These are phyloP conservation scores for Gasteruption jaculator DNA, from an alignment of 2,888 invertebrate species.

Conservation along the genomic window DNA sequence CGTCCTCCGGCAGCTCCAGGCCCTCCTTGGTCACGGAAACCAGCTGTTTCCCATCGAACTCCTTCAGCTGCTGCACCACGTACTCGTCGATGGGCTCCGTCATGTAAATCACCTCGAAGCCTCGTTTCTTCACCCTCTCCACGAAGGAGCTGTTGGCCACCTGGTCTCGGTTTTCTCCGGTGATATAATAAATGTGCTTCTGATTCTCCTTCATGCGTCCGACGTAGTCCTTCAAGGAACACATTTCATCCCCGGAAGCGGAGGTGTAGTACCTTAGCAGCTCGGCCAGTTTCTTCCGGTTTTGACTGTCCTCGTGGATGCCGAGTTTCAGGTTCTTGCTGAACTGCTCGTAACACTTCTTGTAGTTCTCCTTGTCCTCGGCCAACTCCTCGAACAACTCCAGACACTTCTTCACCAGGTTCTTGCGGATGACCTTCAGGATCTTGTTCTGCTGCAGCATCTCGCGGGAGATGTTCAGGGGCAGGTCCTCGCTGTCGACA, in stretches of 20 bases:
- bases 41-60: constrained; percentile 93
- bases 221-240: constrained; percentile 93
- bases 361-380: constrained; percentile 96
- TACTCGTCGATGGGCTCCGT: constrained; percentile 99
- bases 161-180: constrained; percentile 89
- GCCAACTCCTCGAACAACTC: constrained; percentile 94
- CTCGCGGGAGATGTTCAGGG: constrained; percentile 97
- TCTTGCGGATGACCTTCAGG: constrained; percentile 97
- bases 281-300: constrained; percentile 83
- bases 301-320: constrained; percentile 95
- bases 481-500: constrained; percentile 97
- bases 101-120: constrained; percentile 98
- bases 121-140: constrained; percentile 96
- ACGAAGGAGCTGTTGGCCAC: constrained; percentile 97
- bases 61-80: constrained; percentile 96
- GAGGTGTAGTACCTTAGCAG: constrained; percentile 88
- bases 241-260: constrained; percentile 88
- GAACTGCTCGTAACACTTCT: constrained; percentile 98
- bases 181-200: constrained; percentile 98
- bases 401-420: constrained; percentile 96
- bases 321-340: constrained; percentile 95
- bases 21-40: constrained; percentile 98
- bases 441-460: constrained; percentile 99
- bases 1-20: constrained; percentile 93
- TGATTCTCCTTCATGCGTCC: constrained; percentile 98